Evolutionary conservation across 2,113 vertebrate genomes (phyloP).

Genomic region (Castor canadensis): DNA sequence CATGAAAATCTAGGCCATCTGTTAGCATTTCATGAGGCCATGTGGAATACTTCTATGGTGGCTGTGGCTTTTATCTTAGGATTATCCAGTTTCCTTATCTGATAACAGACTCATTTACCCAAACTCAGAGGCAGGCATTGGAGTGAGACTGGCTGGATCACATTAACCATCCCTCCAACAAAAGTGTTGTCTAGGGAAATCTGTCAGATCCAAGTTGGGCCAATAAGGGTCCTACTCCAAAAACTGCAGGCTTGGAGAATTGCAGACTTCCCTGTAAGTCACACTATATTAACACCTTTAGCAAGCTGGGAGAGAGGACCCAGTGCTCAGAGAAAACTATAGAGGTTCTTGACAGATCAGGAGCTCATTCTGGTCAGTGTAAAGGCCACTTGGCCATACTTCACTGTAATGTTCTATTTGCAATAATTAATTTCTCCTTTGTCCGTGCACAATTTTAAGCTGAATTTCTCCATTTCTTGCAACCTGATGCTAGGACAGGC

Average conservation of each 20-base stretch:
- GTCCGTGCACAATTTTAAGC: no score
- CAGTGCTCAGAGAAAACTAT: background rate
- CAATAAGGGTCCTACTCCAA: background rate
- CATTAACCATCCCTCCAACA: background rate
- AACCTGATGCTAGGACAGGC: background rate
- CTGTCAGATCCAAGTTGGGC: background rate
- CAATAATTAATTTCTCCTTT: background rate
- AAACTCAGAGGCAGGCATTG: background rate
- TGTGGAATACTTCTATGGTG: background rate
- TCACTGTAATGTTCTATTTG: background rate
- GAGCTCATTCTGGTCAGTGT: background rate
- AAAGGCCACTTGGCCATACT: background rate
- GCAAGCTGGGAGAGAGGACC: background rate
- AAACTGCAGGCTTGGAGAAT: background rate
- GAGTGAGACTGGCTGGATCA: background rate
- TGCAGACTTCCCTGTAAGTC: background rate
- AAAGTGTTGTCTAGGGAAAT: background rate
- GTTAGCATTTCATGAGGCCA: background rate
- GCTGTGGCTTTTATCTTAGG: background rate
- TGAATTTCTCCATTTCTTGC: background rate
- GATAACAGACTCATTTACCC: background rate
- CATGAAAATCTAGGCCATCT: background rate
- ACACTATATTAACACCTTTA: rapidly evolving
- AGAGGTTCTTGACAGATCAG: background rate
- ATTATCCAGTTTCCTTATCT: background rate